Evolutionary conservation across 1,140 invertebrate species (phyloP), one percentile per base, ranked within the genome.

Genomic region (Prorops nasuta): DNA sequence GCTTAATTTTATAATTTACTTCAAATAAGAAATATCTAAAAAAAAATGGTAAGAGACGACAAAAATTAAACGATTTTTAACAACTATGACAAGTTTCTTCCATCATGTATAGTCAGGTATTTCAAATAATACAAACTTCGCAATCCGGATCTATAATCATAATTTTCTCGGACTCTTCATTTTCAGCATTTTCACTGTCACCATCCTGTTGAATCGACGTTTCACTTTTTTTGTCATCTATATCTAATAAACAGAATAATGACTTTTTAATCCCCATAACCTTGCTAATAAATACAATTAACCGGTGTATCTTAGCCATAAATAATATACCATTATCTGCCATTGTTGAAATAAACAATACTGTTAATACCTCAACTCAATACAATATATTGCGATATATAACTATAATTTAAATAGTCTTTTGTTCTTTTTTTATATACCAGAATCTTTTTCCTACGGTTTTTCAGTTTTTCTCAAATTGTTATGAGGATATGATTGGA

Each of bases 111-210:
- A 20, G 10, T 34, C 39, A 40, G 15, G 1, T 28, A 36, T 24
- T 21, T 36, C 38, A 36, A 24, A 43, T 16, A 43, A 22, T 36
- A 60, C 64, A 16, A 54, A 76, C 74, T 49, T 75, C 73, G 18
- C 57, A 69, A 19, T 73, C 63, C 1, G 72, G 69, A 67, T 77
- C 72, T 43, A 76, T 74, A 24, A 75, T 70, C 7, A 72, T 46
- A 49, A 74, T 74, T 51, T 72, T 72, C 10, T 71, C 72, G 3
- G 60, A n/a, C 16, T 74, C 72, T 14, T 70, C 66, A 14, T 39
- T 34, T 17, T 66, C 53, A 3, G 22, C 51, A 28, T 53, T 56
- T 18, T 65, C 63, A 19, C 53, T 69, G 45, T 69, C 61, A 1
- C 22, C 36, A n/a, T 62, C 55, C 20, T 64, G 55, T 16, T 68